Conservation (phyloP, 2,797 vertebrate species). For the Mionectes olivaceus region DNA sequence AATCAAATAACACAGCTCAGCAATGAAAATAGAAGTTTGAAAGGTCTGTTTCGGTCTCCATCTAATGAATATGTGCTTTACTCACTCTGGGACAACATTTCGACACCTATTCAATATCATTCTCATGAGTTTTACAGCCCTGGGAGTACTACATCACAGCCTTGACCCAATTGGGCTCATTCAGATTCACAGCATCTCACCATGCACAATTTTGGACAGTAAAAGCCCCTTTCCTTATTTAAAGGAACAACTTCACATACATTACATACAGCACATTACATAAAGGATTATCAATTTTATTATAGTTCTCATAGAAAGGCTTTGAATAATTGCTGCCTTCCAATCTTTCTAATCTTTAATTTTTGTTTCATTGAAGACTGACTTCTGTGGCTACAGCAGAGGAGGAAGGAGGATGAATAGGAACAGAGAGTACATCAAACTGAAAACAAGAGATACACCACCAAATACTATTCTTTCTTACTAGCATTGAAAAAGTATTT, state of each 20-base stretch:
- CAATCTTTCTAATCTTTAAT: conserved; percentile 10
- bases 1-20: neutral
- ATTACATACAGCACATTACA: neutral
- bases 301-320: neutral
- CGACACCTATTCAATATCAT: neutral
- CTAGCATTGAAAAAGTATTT: neutral
- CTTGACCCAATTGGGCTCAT: neutral
- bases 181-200: neutral
- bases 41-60: neutral
- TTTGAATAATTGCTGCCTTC: neutral
- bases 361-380: neutral
- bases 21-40: neutral
- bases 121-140: neutral
- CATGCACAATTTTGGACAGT: neutral
- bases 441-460: neutral
- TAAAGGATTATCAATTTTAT: neutral
- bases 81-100: neutral
- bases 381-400: neutral
- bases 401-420: neutral
- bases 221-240: neutral
- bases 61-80: neutral
- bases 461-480: neutral
- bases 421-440: neutral
- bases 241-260: neutral
- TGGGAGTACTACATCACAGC: neutral